Conservation (phyloP, 2,888 invertebrate species). For the Sisyra nigra region DNA sequence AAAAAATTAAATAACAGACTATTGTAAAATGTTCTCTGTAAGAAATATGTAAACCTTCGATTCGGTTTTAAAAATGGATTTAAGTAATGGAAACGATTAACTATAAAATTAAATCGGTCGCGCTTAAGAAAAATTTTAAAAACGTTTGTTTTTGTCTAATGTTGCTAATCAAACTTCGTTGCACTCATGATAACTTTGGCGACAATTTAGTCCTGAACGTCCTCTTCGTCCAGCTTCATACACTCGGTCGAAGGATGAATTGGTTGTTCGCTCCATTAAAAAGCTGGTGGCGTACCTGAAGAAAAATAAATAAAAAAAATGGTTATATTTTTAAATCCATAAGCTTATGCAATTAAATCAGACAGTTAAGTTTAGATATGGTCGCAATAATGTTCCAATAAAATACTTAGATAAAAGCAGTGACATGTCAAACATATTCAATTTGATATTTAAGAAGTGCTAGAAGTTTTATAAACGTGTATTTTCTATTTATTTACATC, state of each 20-base stretch:
- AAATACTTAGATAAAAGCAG: too few relatives aligned
- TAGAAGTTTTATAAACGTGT: too few relatives aligned
- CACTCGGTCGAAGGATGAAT: conserved; percentile 56
- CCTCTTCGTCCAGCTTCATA: conserved; percentile 79
- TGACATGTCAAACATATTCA: too few relatives aligned
- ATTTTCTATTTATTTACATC: too few relatives aligned
- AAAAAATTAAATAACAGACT: not conserved
- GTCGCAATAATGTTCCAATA: too few relatives aligned
- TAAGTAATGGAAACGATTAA: too few relatives aligned
- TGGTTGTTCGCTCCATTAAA: conserved; percentile 58
- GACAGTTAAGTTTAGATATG: too few relatives aligned
- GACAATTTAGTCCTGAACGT: conserved; percentile 73
- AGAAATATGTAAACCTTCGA: not conserved
- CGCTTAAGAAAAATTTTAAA: too few relatives aligned
- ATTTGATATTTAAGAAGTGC: too few relatives aligned
- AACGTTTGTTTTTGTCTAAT: too few relatives aligned
- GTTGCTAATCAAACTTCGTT: conserved; percentile 56
- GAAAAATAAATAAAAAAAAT: conserved; percentile 10
- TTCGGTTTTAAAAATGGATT: too few relatives aligned
- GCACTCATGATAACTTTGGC: conserved; percentile 70
- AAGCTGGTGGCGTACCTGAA: conserved; percentile 74
- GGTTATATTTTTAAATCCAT: not conserved
- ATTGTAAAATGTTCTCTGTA: not conserved
- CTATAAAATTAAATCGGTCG: too few relatives aligned
- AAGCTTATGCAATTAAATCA: not conserved